These are phyloP conservation scores for Syngnathus typhle DNA, from an alignment of 2,113 vertebrate genomes.

Conservation along the genomic window DNA sequence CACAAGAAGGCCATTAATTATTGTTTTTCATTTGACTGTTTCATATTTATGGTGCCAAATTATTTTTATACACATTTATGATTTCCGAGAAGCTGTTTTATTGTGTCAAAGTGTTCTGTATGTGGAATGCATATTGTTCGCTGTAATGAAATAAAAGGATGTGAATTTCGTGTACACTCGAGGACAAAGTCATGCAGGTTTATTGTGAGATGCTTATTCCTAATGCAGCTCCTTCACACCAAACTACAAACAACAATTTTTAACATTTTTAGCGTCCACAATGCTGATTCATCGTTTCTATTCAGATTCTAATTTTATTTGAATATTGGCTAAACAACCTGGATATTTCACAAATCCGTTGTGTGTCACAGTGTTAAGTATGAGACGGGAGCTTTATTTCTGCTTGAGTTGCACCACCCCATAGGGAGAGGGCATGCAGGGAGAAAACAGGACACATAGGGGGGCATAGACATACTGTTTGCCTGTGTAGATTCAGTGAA, in stretches of 20 bases:
- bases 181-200: slow-evolving; percentile 26
- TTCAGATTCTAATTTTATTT: slow-evolving; percentile 6
- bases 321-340: neutral
- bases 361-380: neutral
- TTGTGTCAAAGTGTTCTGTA: neutral
- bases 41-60: neutral
- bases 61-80: neutral
- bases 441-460: neutral
- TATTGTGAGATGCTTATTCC: slow-evolving; percentile 32
- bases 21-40: neutral
- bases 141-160: slow-evolving; percentile 26
- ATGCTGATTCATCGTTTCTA: slow-evolving; percentile 50
- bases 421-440: neutral
- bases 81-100: neutral
- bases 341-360: slow-evolving; percentile 4
- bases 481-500: neutral
- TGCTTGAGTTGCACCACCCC: slow-evolving; percentile 2
- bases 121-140: neutral
- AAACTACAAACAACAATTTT: slow-evolving; percentile 41
- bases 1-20: neutral
- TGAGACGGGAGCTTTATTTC: slow-evolving; percentile 13
- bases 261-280: slow-evolving; percentile 49
- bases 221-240: slow-evolving; percentile 23
- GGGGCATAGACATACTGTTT: neutral
- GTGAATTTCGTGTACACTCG: slow-evolving; percentile 26